Conservation (phyloP, 2,113 vertebrate genomes). For the Pteronura brasiliensis region DNA sequence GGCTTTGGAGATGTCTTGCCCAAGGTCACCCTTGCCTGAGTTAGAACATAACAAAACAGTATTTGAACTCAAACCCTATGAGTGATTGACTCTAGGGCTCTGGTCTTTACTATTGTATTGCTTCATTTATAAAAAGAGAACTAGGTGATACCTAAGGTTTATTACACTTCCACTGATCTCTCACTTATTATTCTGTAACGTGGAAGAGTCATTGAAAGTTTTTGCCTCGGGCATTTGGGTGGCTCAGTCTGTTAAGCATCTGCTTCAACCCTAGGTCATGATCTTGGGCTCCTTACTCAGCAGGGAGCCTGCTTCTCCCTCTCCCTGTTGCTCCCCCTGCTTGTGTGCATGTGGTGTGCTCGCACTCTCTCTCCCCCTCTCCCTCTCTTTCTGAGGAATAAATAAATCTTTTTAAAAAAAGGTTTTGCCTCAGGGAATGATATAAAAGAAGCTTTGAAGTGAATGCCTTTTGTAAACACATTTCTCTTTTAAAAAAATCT, state of each 20-base stretch:
- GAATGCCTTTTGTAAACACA: not conserved
- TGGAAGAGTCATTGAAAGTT: not conserved
- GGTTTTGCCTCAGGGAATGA: not conserved
- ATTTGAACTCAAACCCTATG: not conserved
- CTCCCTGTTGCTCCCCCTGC: too few species aligned
- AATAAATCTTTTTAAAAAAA: too few species aligned
- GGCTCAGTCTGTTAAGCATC: too few species aligned
- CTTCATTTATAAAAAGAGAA: constrained; percentile 31
- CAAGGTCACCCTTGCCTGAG: not conserved
- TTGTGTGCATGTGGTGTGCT: too few species aligned
- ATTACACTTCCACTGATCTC: not conserved
- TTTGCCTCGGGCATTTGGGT: not conserved
- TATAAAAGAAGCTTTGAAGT: not conserved
- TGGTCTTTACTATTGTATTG: not conserved
- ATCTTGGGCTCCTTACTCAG: too few species aligned
- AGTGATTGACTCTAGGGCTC: not conserved
- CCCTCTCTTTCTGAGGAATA: too few species aligned
- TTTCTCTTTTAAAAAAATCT: not conserved
- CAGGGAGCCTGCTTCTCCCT: too few species aligned
- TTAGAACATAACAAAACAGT: not conserved
- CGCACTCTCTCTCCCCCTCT: too few species aligned
- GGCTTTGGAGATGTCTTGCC: not conserved
- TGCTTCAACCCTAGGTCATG: too few species aligned
- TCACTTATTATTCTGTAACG: not conserved
- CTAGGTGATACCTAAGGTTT: not conserved